Percentiles rank a stretch among this genome's conserved stretches.
These are phyloP conservation scores for Acholoe squamosa DNA, from an alignment of 2,888 invertebrate genomes.

Conservation along the genomic window DNA sequence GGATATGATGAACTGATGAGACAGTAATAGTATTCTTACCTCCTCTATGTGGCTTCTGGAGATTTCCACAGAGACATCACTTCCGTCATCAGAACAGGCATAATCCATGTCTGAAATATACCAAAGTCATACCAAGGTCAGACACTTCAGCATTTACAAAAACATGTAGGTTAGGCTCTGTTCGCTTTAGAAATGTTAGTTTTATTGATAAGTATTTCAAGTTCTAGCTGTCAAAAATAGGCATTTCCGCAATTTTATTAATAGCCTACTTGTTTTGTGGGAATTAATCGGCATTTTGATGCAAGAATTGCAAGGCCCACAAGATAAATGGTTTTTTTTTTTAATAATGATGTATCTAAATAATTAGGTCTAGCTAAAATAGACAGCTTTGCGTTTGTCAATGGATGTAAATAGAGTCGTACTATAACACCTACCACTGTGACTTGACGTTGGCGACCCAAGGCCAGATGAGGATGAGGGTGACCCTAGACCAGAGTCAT, in stretches of 20 bases:
- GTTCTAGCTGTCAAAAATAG: background rate
- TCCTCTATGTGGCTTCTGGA: background rate
- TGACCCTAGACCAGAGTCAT: background rate
- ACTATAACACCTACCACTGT: background rate
- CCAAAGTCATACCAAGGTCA: background rate
- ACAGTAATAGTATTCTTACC: background rate
- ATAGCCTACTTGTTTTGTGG: background rate
- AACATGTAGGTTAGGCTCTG: background rate
- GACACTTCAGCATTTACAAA: background rate
- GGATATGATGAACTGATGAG: background rate
- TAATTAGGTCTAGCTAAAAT: no score
- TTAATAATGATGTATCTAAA: no score
- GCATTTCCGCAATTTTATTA: background rate
- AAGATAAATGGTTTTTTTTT: background rate
- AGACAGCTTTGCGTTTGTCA: no score
- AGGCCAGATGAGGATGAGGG: background rate
- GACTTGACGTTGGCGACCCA: background rate
- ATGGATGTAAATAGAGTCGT: no score
- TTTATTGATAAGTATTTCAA: background rate
- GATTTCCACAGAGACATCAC: constrained; percentile 15
- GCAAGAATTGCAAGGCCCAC: background rate
- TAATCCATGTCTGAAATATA: background rate
- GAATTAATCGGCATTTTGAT: background rate
- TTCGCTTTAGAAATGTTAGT: background rate
- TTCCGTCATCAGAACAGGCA: background rate